Base-by-base conservation (phyloP, 2,888 invertebrate species). In the Cynaeus angustus region DNA sequence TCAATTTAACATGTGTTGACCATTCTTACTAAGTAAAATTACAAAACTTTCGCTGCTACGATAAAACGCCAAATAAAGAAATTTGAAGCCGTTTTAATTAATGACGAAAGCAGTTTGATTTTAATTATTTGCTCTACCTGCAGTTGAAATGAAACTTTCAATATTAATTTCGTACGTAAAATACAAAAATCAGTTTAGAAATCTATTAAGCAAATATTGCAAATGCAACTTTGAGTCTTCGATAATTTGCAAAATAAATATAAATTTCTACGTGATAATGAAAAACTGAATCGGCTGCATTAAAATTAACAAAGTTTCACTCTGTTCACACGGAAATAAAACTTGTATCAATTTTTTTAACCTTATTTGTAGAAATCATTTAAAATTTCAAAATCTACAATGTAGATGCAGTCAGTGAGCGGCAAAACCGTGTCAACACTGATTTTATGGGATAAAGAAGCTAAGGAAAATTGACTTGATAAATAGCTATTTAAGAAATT, bases 1-100 rank as follows among this genome's bases (percentile, higher is more conserved):
- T 55, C 65, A 65, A 65, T 48, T 62, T 14, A 50, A 12, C 65
- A 65, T 65, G 52, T 62, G 50, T 62, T 62, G 59, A 28, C 59
- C 59, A 59, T 59, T 46, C 59, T 59, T 28, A 45, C 45, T 59
- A 59, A 59, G 45, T 59, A 30, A 59, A 59, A 45, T 59, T 45
- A 59, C 59, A 59, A 59, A 28, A 59, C 59, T 59, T 59, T 59
- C 59, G n/a, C 43, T 43, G 28, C n/a, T 46, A 14, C 45, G 59
- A 45, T 45, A 45, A 59, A 59, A 59, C 45, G 13, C 59, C 59
- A 59, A 59, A 62, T 62, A 62, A 48, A 62, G 48, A 41, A 62
- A 62, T 62, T 50, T 50, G 26, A 37, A 48, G 30, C 48, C 38
- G 62, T 50, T 62, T 50, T 62, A 62, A 62, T 62, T 62, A 38